A percentile compares a stretch with the other conserved stretches of the same genome.
Conservation (phyloP, 1,140 invertebrate genomes). For the Atta texana region DNA sequence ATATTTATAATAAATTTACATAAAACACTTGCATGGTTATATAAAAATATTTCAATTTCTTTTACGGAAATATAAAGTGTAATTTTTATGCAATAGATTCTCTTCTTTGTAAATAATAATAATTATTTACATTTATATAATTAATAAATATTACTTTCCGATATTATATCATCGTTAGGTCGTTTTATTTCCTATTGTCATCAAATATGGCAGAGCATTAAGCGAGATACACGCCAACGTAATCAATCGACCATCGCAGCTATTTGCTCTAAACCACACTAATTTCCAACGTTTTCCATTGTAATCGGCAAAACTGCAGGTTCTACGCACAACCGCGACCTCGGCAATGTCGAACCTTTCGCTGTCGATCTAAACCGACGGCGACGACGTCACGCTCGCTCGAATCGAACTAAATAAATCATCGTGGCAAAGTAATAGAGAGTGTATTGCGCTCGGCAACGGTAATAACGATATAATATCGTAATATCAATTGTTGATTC, state of each 20-base stretch:
- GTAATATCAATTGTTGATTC: slow-evolving; percentile 54
- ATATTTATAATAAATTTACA: not conserved
- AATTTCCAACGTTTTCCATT: slow-evolving; percentile 76
- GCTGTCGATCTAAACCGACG: slow-evolving; percentile 75
- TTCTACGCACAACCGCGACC: slow-evolving; percentile 75
- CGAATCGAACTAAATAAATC: slow-evolving; percentile 70
- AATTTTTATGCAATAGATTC: not conserved
- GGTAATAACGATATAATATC: slow-evolving; percentile 45
- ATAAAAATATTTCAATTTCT: not conserved
- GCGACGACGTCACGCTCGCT: slow-evolving; percentile 52
- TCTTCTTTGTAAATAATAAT: not conserved
- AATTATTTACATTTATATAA: not conserved
- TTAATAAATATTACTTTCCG: not conserved
- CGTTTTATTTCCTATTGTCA: not conserved
- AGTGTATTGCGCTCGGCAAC: slow-evolving; percentile 25
- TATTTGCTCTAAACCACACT: slow-evolving; percentile 65
- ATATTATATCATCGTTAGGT: not conserved
- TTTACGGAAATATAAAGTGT: too few species aligned
- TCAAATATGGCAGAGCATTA: not conserved
- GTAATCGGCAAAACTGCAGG: slow-evolving; percentile 75
- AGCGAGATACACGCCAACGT: not conserved
- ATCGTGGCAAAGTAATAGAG: slow-evolving; percentile 30
- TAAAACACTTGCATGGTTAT: not conserved
- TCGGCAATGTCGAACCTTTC: slow-evolving; percentile 80
- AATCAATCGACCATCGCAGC: slow-evolving; percentile 39